Percentiles rank a stretch among this genome's conserved stretches.
Evolutionary conservation across 1,140 invertebrate species (phyloP).

Genomic region (Rhopalosiphum maidis): DNA sequence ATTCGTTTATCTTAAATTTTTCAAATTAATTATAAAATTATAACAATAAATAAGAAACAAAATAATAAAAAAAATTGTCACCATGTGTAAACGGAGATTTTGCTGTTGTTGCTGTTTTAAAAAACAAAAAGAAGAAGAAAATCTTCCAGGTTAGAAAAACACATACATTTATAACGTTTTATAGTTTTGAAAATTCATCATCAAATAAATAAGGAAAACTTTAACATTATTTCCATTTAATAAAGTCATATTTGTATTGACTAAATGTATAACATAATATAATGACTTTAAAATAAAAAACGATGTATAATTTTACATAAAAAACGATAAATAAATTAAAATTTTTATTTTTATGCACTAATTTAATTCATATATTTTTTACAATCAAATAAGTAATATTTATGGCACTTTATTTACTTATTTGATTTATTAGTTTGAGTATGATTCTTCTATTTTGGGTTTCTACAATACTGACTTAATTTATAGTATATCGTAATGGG

Average conservation of each 20-base stretch:
- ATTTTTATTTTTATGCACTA: neutral
- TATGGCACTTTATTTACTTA: neutral
- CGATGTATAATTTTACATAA: neutral
- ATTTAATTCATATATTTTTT: neutral
- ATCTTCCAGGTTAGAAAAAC: constrained; percentile 51
- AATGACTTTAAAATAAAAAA: neutral
- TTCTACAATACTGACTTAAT: neutral
- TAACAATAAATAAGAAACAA: constrained; percentile 1
- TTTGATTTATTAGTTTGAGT: neutral
- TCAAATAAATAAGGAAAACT: neutral
- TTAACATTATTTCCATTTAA: neutral
- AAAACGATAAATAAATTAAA: neutral
- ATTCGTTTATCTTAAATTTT: constrained; percentile 28
- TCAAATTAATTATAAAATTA: constrained; percentile 24
- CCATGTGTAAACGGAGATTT: constrained; percentile 52
- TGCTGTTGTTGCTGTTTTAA: constrained; percentile 52
- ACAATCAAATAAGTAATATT: neutral
- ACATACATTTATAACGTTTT: neutral
- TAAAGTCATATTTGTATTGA: neutral
- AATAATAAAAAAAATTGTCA: neutral
- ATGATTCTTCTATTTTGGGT: neutral
- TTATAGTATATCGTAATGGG: neutral
- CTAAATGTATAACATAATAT: neutral
- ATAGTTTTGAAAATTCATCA: neutral
- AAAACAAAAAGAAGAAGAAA: constrained; percentile 51